Evolutionary conservation across 1,140 invertebrate genomes (phyloP), one percentile per base, ranked within the genome.

Genomic region (Drosophila sucinea): DNA sequence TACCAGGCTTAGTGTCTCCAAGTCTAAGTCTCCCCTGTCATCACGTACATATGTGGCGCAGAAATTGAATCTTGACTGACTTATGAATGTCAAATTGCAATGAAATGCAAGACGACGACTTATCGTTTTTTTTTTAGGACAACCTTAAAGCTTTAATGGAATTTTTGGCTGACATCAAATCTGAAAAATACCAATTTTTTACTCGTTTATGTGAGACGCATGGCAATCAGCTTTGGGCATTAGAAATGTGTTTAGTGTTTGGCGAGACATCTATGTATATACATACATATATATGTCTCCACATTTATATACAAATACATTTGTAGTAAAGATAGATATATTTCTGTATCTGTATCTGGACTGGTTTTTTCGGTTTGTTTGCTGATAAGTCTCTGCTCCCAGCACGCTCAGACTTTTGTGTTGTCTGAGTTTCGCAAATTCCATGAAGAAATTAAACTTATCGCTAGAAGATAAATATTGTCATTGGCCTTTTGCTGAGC

Each of bases 171-270:
- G 44, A 68, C 47, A 60, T 38, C 51, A 33, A 69, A 33, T 68
- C 8, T 33, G 17, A 72, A 47, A 67, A 58, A 79, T 72, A 66
- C 33, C 44, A 55, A 11, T 73, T 70, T 57, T 73, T 76, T 67
- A 60, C 57, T 32, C 55, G 47, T 57, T 80, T 74, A 78, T 74
- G 81, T 56, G 65, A 54, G 47, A 32, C 47, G 67, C 63, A 83
- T 82, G 67, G 44, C 62, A 73, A 85, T 68, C 47, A 80, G 71
- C 27, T 68, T 63, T 74, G 51, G 40, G 73, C 73, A 74, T 67
- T 81, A 85, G 77, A 73, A 84, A 85, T 84, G 73, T 74, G 62
- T 71, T 82, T 73, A 67, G 69, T 60, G 76, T 51, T 58, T 73
- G 40, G 41, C 57, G 11, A 62, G 66, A 44, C 60, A 73, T 69